Evolutionary conservation across 2,113 vertebrate genomes (phyloP), one percentile per base, ranked within the genome.

Genomic region (Eclectus roratus): DNA sequence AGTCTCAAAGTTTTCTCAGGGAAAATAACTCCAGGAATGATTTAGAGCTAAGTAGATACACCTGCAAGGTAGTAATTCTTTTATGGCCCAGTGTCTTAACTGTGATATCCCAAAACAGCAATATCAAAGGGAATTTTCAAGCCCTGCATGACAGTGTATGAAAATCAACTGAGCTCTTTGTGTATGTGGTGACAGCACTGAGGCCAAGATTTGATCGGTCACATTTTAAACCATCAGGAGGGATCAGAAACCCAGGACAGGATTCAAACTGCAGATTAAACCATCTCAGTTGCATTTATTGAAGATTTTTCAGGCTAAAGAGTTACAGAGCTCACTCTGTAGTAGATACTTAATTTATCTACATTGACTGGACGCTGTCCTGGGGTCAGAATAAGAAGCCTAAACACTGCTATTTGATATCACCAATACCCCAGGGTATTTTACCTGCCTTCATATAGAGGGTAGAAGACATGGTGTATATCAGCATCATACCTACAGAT

Each of bases 81-180:
- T 53, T 31, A 19, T 50, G 64, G 10, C 9, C 8, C 27, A 39
- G 7, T 16, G 47, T 65, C 16, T 87, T 44, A 65, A 63, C 10
- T 35, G 27, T 78, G 31, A 31, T 58, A 39, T 44, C 33, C 28
- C 37, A 47, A 61, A 24, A 8, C 10, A 91, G 25, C 63, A 52
- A 44, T 6, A 39, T 4, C 37, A 65, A 80, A 7, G 10, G 7
- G 3, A 33, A 5, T 69, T 72, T 89, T 37, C 33, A 50, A 77
- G 13, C 19, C 58, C 44, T 73, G 6, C 1, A 0, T 17, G 28
- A 33, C 3, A n/a, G 4, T 4, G 8, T 3, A 25, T 4, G 15
- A 80, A 80, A 86, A 65, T 25, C 9, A 52, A 9, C 5, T 18
- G 8, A 46, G 33, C 8, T 35, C 10, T 64, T 5, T 23, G 6